phyloP scores from a whole-genome alignment of 2,797 vertebrate species.

The Lateolabrax maculatus region DNA sequence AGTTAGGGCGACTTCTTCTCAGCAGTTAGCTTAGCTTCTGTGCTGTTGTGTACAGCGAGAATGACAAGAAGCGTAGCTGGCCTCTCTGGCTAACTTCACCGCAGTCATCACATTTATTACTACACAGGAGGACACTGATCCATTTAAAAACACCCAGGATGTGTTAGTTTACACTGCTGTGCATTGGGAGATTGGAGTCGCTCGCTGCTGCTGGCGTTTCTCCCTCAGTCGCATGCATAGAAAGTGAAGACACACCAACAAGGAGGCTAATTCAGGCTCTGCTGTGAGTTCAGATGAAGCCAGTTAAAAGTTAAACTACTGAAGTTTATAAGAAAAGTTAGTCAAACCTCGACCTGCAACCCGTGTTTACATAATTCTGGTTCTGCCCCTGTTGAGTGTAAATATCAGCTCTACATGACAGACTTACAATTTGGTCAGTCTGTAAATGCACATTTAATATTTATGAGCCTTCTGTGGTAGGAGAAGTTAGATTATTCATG shows the following conservation, averaged over 20 bases:
- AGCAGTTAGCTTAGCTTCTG: slow-evolving; percentile 72
- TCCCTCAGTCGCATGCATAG: not conserved
- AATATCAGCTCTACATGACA: not conserved
- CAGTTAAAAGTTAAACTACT: not conserved
- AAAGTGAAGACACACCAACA: slow-evolving; percentile 21
- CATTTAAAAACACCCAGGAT: not conserved
- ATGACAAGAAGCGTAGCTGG: slow-evolving; percentile 56
- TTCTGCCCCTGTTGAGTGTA: not conserved
- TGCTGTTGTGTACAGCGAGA: slow-evolving; percentile 27
- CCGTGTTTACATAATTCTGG: accelerated
- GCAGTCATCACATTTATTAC: slow-evolving; percentile 13
- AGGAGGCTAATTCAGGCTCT: slow-evolving; percentile 11
- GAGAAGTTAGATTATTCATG: too few relatives aligned
- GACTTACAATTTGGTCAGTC: not conserved
- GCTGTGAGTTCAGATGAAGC: not conserved
- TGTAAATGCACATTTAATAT: not conserved
- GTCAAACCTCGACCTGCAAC: not conserved
- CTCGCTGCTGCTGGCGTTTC: not conserved
- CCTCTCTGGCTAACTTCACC: slow-evolving; percentile 35
- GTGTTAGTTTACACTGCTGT: not conserved
- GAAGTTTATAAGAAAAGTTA: not conserved
- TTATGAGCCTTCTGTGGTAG: not conserved
- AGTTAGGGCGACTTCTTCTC: slow-evolving; percentile 48
- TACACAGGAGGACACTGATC: not conserved
- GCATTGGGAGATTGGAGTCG: not conserved